Conservation (phyloP, 2,888 invertebrate genomes). For the Aplocera efformata region DNA sequence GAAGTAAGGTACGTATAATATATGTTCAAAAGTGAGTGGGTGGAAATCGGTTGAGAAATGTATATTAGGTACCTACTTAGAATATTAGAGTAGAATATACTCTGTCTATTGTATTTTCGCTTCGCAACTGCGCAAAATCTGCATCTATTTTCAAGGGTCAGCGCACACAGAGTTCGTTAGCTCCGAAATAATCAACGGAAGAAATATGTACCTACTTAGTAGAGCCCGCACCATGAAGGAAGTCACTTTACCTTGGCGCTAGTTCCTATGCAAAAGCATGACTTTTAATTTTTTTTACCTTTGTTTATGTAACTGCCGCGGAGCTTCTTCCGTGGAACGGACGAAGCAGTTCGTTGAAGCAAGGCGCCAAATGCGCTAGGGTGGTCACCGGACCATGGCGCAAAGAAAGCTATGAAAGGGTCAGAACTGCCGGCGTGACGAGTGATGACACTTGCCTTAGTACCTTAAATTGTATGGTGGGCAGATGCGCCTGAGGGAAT, state of each 20-base stretch:
- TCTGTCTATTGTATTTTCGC: no score
- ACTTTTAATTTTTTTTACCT: no score
- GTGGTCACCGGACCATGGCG: conserved; percentile 64
- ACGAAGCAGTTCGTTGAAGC: background rate
- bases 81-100: no score
- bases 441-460: conserved; percentile 15
- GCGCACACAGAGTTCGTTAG: conserved; percentile 51
- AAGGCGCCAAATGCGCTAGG: conserved; percentile 34
- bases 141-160: conserved; percentile 51
- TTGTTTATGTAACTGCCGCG: no score
- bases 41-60: no score
- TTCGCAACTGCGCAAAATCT: conserved; percentile 9
- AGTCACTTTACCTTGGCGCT: conserved; percentile 9
- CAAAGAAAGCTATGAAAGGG: conserved; percentile 34
- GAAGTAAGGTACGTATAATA: no score
- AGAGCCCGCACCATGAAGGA: conserved; percentile 44
- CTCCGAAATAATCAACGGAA: conserved; percentile 63
- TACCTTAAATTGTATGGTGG: background rate
- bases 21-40: no score
- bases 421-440: conserved; percentile 22
- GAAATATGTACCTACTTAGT: conserved; percentile 27
- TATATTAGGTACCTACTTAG: no score
- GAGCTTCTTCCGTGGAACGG: background rate
- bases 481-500: conserved; percentile 4
- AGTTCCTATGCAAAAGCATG: background rate